These are phyloP conservation scores for Chaetodon trifascialis DNA, from an alignment of 2,113 vertebrate genomes.

Conservation along the genomic window DNA sequence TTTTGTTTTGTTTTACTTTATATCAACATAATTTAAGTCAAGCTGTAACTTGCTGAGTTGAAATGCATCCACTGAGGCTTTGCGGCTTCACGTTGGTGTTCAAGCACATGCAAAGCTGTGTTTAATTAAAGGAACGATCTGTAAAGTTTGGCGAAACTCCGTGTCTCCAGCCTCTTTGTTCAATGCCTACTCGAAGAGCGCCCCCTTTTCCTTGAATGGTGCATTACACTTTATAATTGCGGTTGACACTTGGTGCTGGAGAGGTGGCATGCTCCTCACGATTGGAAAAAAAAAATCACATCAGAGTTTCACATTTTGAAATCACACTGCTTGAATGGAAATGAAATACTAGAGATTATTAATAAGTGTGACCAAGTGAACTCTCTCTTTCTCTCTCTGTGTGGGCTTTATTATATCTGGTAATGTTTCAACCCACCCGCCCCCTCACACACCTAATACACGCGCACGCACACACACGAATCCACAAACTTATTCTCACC, in stretches of 20 bases:
- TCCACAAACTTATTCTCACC: constrained; percentile 54
- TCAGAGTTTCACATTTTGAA: constrained; percentile 17
- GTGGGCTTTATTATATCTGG: constrained; percentile 28
- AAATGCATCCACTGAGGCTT: not conserved
- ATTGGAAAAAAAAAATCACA: constrained; percentile 1
- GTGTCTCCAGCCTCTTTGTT: not conserved
- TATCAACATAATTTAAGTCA: not conserved
- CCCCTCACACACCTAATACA: not conserved
- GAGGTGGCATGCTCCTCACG: constrained; percentile 2
- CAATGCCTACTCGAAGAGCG: constrained; percentile 68
- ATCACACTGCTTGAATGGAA: constrained; percentile 15
- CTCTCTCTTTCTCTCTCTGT: constrained; percentile 8
- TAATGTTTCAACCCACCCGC: constrained; percentile 20
- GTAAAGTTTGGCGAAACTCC: constrained; percentile 38
- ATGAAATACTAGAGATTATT: constrained; percentile 42
- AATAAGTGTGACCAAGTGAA: constrained; percentile 51
- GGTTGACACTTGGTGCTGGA: not conserved
- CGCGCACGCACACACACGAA: too few species aligned
- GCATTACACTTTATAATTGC: constrained; percentile 41
- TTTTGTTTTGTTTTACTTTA: not conserved
- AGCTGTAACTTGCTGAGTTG: not conserved
- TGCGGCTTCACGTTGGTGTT: not conserved
- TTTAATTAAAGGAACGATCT: constrained; percentile 23
- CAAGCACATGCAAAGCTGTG: not conserved
- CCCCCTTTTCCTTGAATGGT: constrained; percentile 49